Base-by-base conservation (phyloP, 92 coral and sea anemone species). In the Virgularia gustaviana region DNA sequence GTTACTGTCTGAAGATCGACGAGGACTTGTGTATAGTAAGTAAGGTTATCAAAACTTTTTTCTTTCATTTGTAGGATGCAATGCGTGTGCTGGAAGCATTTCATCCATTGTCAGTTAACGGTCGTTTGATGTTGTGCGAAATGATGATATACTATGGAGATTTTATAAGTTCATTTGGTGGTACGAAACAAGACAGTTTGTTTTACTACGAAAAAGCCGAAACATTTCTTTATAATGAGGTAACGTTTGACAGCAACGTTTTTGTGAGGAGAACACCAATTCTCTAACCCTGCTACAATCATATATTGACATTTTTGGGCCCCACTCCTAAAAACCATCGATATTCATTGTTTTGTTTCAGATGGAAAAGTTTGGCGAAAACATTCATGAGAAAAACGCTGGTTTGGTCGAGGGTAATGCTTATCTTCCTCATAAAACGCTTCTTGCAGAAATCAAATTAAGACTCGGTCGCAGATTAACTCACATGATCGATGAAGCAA, bases 121-220 rank as follows among this genome's bases (percentile, higher is more conserved):
- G 96, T 2, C 83, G 81, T 57, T 63, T 31, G 51, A 66, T 92
- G 15, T 57, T 92, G 52, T 72, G 77, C 27, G 62, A 72, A 28
- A 65, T 91, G 54, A 72, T 89, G 43, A 73, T 87, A 15, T 96
- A 84, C 70, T 81, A 79, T 57, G 89, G 90, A 6, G 98, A 92
- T 37, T 61, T 89, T 64, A 63, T 60, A 49, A 72, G 25, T 58
- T 83, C 85, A 34, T 64, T 73, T 0, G 60, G 81, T 36, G 62
- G 57, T 35, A 37, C 82, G 45, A 73, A 49, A 6, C 68, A 72
- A 52, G 78, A 85, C 55, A 78, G 87, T 11, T 51, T 61, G 49
- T 52, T 75, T 0, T 79, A 88, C 18, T 92, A 87, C 79, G 49
- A 56, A 23, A 84, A 85, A 65, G 98, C 89, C 4, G 85, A 83